phyloP scores from a whole-genome alignment of 2,797 vertebrate species.

The Pempheris klunzingeri region DNA sequence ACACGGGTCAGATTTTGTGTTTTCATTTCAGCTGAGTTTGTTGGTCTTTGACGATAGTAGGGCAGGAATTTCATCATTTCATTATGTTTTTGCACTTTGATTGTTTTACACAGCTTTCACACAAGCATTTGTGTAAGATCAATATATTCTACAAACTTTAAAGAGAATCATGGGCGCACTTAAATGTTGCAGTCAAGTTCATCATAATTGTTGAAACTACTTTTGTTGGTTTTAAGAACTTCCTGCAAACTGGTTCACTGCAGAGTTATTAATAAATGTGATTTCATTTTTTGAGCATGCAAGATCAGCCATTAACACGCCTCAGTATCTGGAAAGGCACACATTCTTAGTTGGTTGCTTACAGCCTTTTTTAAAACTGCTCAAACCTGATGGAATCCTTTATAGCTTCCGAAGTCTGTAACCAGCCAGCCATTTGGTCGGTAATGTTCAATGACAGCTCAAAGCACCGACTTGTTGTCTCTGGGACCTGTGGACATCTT shows the following conservation, averaged over 20 bases:
- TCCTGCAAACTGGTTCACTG: neutral
- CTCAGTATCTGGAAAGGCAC: neutral
- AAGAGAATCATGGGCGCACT: neutral
- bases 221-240: neutral
- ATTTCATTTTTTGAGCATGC: neutral
- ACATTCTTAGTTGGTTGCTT: slow-evolving; percentile 28
- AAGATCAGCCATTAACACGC: neutral
- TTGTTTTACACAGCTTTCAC: neutral
- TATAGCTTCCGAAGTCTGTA: slow-evolving; percentile 63
- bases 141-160: neutral
- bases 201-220: neutral
- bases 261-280: neutral
- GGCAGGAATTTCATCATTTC: neutral
- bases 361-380: slow-evolving; percentile 30
- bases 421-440: slow-evolving; percentile 62
- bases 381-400: slow-evolving; percentile 56
- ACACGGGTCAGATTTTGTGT: neutral
- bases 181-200: neutral
- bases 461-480: slow-evolving; percentile 75
- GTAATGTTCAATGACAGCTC: slow-evolving; percentile 73
- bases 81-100: neutral
- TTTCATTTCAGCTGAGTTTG: neutral
- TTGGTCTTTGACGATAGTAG: neutral
- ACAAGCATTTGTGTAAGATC: neutral
- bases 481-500: slow-evolving; percentile 69